Evolutionary conservation across 1,140 invertebrate genomes (phyloP), one percentile per base, ranked within the genome.

Genomic region (Papilio aristodemus): DNA sequence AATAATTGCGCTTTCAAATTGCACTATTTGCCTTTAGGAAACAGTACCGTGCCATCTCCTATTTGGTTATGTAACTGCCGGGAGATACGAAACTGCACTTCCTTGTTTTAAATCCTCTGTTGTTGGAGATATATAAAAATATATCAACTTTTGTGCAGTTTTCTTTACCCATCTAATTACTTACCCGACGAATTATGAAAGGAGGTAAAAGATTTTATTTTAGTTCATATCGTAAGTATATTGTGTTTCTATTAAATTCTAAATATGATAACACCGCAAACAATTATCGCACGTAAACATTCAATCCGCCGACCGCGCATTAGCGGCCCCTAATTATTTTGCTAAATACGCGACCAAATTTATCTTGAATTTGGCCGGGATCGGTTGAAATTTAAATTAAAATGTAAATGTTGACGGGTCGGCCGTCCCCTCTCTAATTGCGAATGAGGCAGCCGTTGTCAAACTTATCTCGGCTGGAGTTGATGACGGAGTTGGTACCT

Each of bases 321-420:
- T 72, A 73, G 76, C 74, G 70, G 68, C 74, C 79, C 74, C 77
- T 78, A 86, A 87, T 87, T 86, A 83, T 86, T 79, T 81, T 72
- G 80, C 78, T 85, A 87, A 87, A 89, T 84, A 84, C 81, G 78
- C 77, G 71, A 72, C 76, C 79, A 76, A 88, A 86, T 86, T 90
- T 89, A 89, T 89, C 85, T 87, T 75, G 80, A 87, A 90, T 89
- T 85, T 85, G 81, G 86, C 86, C 84, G 87, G 79, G 85, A 86
- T 83, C 80, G 81, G 76, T 69, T 54, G 82, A 86, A 86, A 86
- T 90, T 89, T 84, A 85, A 87, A 89, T 90, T 90, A 87, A 90
- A 90, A 90, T 90, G 88, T 89, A 90, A 90, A 90, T 90, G 86
- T 85, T 87, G 84, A 79, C 71, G 77, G 81, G 77, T 67, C 75